A percentile compares a stretch with the other conserved stretches of the same genome.
Conservation (phyloP, 2,113 vertebrate genomes). For the Chaetorhynchus papuensis region DNA sequence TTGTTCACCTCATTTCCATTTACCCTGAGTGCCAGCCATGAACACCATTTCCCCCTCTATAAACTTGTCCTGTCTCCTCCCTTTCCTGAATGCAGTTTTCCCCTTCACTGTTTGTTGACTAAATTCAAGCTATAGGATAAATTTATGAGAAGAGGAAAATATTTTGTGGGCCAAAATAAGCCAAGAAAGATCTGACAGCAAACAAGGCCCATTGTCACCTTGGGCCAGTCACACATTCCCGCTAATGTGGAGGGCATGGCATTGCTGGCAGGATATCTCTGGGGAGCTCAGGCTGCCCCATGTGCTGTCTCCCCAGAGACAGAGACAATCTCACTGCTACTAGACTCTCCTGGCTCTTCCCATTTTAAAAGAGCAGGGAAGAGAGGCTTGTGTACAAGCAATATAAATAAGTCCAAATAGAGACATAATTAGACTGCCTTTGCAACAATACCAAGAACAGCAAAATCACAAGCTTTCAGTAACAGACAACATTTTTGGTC, state of each 20-base stretch:
- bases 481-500: slow-evolving; percentile 11
- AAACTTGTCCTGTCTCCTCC: not conserved
- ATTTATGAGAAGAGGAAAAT: not conserved
- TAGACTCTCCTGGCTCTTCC: not conserved
- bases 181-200: not conserved
- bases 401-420: not conserved
- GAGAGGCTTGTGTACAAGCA: not conserved
- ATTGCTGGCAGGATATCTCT: not conserved
- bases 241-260: not conserved
- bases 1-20: not conserved
- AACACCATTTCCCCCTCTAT: not conserved
- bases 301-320: not conserved
- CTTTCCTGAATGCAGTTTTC: not conserved
- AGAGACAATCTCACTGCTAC: not conserved
- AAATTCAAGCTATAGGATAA: not conserved
- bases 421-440: slow-evolving; percentile 4
- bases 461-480: not conserved
- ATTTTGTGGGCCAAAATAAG: not conserved
- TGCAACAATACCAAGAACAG: slow-evolving; percentile 25
- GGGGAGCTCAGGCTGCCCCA: not conserved
- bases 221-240: not conserved
- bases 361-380: not conserved
- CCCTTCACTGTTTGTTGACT: not conserved
- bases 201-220: not conserved
- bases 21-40: not conserved